Percentiles rank a stretch among this genome's conserved stretches.
Evolutionary conservation across 2,888 invertebrate species (phyloP).

Genomic region (Holacanthella duospinosa): DNA sequence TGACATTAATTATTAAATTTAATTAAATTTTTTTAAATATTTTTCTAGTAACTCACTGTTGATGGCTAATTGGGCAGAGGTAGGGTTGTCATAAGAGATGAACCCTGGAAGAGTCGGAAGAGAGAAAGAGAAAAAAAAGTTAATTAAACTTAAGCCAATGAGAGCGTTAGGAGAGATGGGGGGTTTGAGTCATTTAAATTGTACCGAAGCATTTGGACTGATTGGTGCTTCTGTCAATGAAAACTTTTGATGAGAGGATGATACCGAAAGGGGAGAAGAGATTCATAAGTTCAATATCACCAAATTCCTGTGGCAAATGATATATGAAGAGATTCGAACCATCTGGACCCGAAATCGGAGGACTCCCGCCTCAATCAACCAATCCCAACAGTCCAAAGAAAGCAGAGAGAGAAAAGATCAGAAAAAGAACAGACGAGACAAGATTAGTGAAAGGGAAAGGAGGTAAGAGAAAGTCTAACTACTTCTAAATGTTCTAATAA

Average conservation of each 20-base stretch:
- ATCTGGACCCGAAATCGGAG: conserved; percentile 91
- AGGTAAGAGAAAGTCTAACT: not conserved
- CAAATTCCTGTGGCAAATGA: conserved; percentile 99
- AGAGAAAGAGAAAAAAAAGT: too few relatives aligned
- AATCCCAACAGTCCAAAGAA: not conserved
- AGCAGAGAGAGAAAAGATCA: not conserved
- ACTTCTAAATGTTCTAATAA: conserved; percentile 6
- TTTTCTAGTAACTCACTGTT: too few relatives aligned
- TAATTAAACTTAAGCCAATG: too few relatives aligned
- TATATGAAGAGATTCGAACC: conserved; percentile 99
- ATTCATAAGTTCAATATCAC: conserved; percentile 97
- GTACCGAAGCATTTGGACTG: conserved; percentile 99
- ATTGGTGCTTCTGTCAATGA: conserved; percentile 98
- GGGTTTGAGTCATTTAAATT: not conserved
- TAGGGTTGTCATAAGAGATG: conserved; percentile 98
- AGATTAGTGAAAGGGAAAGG: conserved; percentile 6
- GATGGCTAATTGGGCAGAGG: conserved; percentile 95
- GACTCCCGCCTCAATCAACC: not conserved
- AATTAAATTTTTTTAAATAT: too few relatives aligned
- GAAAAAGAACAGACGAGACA: not conserved
- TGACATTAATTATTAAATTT: too few relatives aligned
- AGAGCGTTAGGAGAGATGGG: not conserved
- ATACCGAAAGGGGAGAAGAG: conserved; percentile 99
- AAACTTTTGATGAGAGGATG: conserved; percentile 99
- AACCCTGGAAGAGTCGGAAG: conserved; percentile 82